These are phyloP conservation scores for Dasyurus viverrinus DNA, from an alignment of 2,113 vertebrate species.

Conservation along the genomic window DNA sequence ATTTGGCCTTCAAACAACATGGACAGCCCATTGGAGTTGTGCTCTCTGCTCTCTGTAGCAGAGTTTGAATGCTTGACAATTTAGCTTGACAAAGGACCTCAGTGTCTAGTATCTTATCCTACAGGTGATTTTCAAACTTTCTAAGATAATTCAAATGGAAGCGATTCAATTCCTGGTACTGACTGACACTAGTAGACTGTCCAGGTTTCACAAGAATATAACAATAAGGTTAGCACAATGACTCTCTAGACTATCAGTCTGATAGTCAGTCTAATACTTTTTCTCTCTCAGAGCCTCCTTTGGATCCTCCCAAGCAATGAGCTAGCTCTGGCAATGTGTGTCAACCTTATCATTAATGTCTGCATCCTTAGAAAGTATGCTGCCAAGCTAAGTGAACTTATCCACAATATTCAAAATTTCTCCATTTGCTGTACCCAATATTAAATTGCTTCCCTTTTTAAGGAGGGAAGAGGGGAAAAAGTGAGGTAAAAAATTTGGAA, in stretches of 20 bases:
- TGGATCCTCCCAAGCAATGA: neutral
- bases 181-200: neutral
- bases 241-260: neutral
- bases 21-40: neutral
- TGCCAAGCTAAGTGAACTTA: neutral
- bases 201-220: neutral
- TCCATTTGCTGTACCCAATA: neutral
- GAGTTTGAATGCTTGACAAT: neutral
- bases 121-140: neutral
- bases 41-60: neutral
- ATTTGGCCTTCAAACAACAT: neutral
- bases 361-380: neutral
- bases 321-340: neutral
- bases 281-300: neutral
- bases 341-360: neutral
- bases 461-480: neutral
- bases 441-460: neutral
- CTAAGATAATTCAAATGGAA: neutral
- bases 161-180: neutral
- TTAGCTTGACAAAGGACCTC: neutral
- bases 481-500: neutral
- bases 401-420: neutral
- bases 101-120: neutral
- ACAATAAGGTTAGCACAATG: neutral
- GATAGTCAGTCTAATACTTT: neutral